Base-by-base conservation (phyloP, 2,888 invertebrate genomes). In the Rhaphigaster nebulosa region DNA sequence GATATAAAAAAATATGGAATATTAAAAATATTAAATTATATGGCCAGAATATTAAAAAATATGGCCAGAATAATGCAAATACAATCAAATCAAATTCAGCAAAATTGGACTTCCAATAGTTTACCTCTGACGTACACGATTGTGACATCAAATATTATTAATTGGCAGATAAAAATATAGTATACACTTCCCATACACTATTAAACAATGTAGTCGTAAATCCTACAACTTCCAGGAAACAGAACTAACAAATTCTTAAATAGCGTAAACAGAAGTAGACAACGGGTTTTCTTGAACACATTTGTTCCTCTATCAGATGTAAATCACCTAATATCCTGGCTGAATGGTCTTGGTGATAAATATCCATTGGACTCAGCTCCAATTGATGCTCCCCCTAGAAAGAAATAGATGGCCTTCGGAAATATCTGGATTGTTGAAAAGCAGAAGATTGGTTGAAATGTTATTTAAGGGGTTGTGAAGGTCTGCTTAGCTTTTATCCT, bases 381-480 rank as follows among this genome's bases (percentile, higher is more conserved):
- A 65, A 65, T 65, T 65, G 29, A 65, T 65, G 65, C 29, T 34
- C 65, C 65, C 65, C 18, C 29, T 15, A 18, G 29, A 15, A 65
- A 34, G 65, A 65, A 65, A 65, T 65, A 65, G 29, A 65, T 29
- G 65, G 29, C 65, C 65, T 65, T 65, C 65, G 65, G 29, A 65
- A 65, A 65, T 65, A 65, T 65, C 65, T 65, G 65, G 29, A 65
- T 65, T 34, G 29, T 65, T 29, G 65, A 65, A 65, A 65, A 65
- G 23, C 15, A 15, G 65, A 34, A 29, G 29, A 65, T n/a, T n/a
- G n/a, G 65, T 65, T 29, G 29, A 65, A 60, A 29, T 65, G 65
- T 65, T 65, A 65, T 65, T 65, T 13, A 18, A 65, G 3, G 4
- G 29, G 29, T 15, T 13, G n/a, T 65, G 65, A 65, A 65, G 29